Conservation (phyloP, 2,113 vertebrate species). For the Helogale parvula region DNA sequence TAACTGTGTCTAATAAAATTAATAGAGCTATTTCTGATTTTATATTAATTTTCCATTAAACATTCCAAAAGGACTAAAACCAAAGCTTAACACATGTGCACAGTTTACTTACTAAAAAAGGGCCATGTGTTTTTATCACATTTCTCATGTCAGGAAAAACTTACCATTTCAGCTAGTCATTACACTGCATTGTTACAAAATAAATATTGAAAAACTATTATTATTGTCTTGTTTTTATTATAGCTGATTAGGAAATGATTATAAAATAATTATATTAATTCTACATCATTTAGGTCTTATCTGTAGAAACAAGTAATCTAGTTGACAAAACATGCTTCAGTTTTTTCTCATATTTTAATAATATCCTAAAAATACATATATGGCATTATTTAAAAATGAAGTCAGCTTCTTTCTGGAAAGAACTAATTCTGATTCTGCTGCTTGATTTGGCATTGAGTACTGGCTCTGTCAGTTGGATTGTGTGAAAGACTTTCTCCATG, state of each 20-base stretch:
- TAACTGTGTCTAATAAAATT: not conserved
- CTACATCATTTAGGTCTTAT: not conserved
- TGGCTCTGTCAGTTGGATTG: not conserved
- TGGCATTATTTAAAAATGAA: not conserved
- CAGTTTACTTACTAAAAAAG: not conserved
- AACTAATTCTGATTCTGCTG: not conserved
- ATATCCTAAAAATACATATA: not conserved
- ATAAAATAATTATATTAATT: not conserved
- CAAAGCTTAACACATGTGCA: not conserved
- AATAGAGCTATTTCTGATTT: not conserved
- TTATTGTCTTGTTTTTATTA: not conserved
- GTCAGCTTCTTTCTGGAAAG: not conserved
- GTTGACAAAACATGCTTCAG: not conserved
- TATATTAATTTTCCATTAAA: not conserved
- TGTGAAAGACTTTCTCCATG: not conserved
- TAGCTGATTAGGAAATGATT: not conserved
- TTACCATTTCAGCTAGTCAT: not conserved
- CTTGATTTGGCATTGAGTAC: not conserved
- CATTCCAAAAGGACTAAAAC: not conserved
- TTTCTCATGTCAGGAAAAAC: not conserved
- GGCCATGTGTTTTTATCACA: not conserved
- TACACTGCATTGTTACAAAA: not conserved
- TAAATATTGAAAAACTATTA: not conserved
- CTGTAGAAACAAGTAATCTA: not conserved
- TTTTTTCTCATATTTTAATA: constrained; percentile 27